These are phyloP conservation scores for Pemphigus obesinymphae DNA, from an alignment of 1,140 invertebrate species.

Conservation along the genomic window DNA sequence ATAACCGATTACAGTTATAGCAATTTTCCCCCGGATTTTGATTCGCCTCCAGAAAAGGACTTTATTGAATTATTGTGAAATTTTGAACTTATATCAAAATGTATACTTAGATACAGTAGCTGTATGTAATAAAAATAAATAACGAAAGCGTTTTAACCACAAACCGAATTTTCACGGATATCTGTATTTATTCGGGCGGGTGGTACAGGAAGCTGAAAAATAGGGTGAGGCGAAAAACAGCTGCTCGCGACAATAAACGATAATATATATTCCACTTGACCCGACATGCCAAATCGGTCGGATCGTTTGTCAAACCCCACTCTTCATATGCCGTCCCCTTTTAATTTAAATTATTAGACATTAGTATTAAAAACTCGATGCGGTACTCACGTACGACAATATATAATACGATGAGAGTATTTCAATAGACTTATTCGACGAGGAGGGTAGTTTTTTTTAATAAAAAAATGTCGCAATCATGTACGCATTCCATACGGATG, in stretches of 20 bases:
- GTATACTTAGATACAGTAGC: no score
- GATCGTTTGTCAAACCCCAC: constrained; percentile 23
- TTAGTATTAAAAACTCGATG: not conserved
- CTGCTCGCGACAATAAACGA: not conserved
- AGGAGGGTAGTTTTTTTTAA: no score
- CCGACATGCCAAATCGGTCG: not conserved
- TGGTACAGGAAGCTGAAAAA: not conserved
- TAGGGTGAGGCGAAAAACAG: not conserved
- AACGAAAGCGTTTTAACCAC: not conserved
- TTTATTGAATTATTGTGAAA: no score
- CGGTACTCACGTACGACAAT: no score
- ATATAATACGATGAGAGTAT: no score
- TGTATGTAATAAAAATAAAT: not conserved
- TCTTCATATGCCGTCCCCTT: not conserved
- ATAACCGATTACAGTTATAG: no score
- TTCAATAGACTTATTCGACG: no score
- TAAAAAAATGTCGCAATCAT: no score
- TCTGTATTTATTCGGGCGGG: not conserved
- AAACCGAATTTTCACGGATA: not conserved
- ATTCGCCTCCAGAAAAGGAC: no score
- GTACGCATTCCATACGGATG: no score
- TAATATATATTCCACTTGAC: constrained; percentile 6
- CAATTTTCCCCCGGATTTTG: no score
- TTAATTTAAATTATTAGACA: not conserved
- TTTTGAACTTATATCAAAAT: no score